Conservation (phyloP, 2,888 invertebrate genomes). For the Coenonympha glycerion region DNA sequence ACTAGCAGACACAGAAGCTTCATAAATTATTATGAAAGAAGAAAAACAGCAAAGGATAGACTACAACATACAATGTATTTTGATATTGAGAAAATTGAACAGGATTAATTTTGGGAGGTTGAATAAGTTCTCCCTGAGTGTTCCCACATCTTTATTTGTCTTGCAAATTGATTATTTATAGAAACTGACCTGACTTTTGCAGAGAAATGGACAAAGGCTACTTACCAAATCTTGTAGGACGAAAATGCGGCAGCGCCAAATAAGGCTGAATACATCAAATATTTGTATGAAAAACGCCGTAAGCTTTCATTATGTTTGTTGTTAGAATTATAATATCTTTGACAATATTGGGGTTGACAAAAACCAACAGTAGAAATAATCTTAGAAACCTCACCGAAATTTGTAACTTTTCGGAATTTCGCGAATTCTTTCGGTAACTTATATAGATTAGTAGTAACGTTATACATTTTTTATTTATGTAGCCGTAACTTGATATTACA, state of each 20-base stretch:
- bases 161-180: background rate
- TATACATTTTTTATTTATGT: slow-evolving; percentile 26
- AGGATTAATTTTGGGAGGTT: too few species aligned
- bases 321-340: slow-evolving; percentile 10
- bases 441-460: slow-evolving; percentile 13
- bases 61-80: too few species aligned
- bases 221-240: slow-evolving; percentile 59
- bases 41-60: too few species aligned
- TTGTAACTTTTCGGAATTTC: slow-evolving; percentile 1
- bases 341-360: slow-evolving; percentile 1
- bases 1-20: too few species aligned
- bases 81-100: too few species aligned
- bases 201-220: background rate
- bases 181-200: background rate
- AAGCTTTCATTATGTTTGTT: slow-evolving; percentile 8
- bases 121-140: too few species aligned
- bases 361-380: background rate
- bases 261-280: slow-evolving; percentile 50
- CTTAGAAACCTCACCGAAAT: slow-evolving; percentile 10
- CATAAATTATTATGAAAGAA: too few species aligned
- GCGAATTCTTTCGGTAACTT: slow-evolving; percentile 16
- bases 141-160: background rate
- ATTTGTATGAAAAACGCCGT: slow-evolving; percentile 31
- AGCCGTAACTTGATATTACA: too few species aligned
- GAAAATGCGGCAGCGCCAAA: slow-evolving; percentile 51